Base-by-base conservation (phyloP, 2,797 vertebrate species). In the Okamejei kenojei region DNA sequence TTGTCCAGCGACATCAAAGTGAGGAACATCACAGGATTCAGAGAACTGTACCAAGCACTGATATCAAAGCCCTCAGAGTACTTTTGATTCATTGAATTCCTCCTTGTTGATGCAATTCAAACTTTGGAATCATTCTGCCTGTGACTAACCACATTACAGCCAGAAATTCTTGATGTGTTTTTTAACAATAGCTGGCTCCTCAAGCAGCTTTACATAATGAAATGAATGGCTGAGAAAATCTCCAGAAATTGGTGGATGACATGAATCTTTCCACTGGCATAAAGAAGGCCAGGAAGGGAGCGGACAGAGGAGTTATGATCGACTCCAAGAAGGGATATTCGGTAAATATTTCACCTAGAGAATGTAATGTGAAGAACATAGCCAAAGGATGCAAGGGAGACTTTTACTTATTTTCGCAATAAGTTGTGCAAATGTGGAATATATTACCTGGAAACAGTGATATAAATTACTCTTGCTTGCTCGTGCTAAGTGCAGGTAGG, bases 71-170 rank as follows among this genome's bases (percentile, higher is more conserved):
- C 38, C 71, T 76, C 45, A 5, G 29, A 73, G 38, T 92, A 92
- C 90, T 92, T 92, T 76, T 92, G 65, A 92, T 74, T 92, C 90
- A 92, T 92, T 92, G 71, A 92, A 92, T 92, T 76, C 90, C 26
- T 92, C 90, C 90, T 92, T 92, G 90, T 92, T 68, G 35, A 45
- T 76, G 71, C 35, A 74, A 91, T 73, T 38, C 71, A 73, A 38
- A 92, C 35, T 92, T 92, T 92, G 68, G 90, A 91, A 91, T 45
- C 90, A 45, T 91, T 54, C 90, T 74, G 90, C 38, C 68, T 92
- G 90, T 92, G 90, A 92, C 90, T 92, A 92, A 92, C 71, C 90
- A 92, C 90, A 92, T 92, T 92, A 92, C 90, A 92, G 71, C 38
- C 71, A 92, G 90, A 92, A 73, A 73, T 92, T 92, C 90, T 92